These are phyloP conservation scores for Pocillopora grandis DNA, from an alignment of 92 coral and sea anemone genomes.

Conservation along the genomic window DNA sequence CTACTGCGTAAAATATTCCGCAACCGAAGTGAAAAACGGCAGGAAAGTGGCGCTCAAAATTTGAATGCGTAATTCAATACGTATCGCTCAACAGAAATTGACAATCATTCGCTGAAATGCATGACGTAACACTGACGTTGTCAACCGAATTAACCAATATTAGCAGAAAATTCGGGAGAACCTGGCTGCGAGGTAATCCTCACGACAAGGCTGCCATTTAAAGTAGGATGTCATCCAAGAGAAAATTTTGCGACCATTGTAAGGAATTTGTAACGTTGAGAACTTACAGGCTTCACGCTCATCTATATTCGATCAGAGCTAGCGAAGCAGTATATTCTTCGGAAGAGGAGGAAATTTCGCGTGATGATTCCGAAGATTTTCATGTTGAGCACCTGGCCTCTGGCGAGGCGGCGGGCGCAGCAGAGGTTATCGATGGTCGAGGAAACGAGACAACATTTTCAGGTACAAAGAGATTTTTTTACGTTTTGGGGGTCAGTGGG, in stretches of 20 bases:
- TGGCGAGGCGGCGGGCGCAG: background rate
- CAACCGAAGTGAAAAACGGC: background rate
- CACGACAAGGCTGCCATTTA: background rate
- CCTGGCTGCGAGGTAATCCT: background rate
- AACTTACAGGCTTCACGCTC: conserved; percentile 44
- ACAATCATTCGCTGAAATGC: no score
- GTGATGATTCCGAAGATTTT: conserved; percentile 15
- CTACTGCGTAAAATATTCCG: background rate
- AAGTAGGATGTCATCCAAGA: conserved; percentile 5
- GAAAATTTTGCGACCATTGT: conserved; percentile 61
- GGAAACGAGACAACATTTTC: conserved; percentile 5
- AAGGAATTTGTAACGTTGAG: conserved; percentile 49
- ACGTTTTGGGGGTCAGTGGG: no score
- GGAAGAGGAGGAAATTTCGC: conserved; percentile 32
- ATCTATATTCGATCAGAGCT: conserved; percentile 17
- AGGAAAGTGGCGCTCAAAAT: conserved; percentile 22
- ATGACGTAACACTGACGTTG: no score
- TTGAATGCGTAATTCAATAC: conserved; percentile 22
- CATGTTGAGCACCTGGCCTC: background rate
- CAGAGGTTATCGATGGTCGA: background rate
- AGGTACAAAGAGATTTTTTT: background rate
- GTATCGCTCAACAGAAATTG: no score
- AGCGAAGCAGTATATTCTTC: conserved; percentile 26
- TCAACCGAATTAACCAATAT: no score
- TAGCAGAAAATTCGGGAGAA: no score